Base-by-base conservation (phyloP, 2,113 vertebrate genomes). In the Nothobranchius kuhntae region DNA sequence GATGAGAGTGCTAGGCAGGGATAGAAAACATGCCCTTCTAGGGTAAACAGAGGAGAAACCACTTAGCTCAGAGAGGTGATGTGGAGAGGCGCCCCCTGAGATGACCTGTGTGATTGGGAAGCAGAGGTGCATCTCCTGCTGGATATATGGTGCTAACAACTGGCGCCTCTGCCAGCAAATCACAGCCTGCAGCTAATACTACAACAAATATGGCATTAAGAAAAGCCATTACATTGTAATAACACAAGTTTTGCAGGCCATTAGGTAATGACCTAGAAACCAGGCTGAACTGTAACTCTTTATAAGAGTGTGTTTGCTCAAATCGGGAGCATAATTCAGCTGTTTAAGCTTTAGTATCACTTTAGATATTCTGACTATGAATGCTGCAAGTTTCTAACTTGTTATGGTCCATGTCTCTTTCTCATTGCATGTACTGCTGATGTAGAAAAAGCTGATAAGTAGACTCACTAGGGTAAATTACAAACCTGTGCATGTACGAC, bases 1-100 rank as follows among this genome's bases (percentile, higher is more conserved):
- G 56, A 73, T 21, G 71, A 78, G 76, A 74, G 72, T 77, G 72
- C 71, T 53, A 9, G 59, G 17, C 6, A 9, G 17, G 57, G 53
- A 40, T 45, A 46, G 65, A 46, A 73, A 66, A 56, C 76, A 66
- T 24, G n/a, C 44, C 71, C 75, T 66, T 85, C 47, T 62, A 53
- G 0, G 21, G 73, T 54, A 78, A 86, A 71, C 59, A 64, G 56
- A 71, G 69, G 53, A 35, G 45, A 67, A 72, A 50, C 50, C 50
- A 61, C 71, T 71, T 65, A 35, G 61, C 53, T 65, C 17, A 3
- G 30, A 56, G 40, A 30, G 36, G 61, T 57, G 66, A 77, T 65
- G 61, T 82, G 51, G 71, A 40, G 73, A 79, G 77, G 57, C 10
- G 51, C 6, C 35, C 38, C 30, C 51, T 46, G 48, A 74, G 53